Evolutionary conservation across 2,113 vertebrate genomes (phyloP).

Genomic region (Corythaixoides concolor): DNA sequence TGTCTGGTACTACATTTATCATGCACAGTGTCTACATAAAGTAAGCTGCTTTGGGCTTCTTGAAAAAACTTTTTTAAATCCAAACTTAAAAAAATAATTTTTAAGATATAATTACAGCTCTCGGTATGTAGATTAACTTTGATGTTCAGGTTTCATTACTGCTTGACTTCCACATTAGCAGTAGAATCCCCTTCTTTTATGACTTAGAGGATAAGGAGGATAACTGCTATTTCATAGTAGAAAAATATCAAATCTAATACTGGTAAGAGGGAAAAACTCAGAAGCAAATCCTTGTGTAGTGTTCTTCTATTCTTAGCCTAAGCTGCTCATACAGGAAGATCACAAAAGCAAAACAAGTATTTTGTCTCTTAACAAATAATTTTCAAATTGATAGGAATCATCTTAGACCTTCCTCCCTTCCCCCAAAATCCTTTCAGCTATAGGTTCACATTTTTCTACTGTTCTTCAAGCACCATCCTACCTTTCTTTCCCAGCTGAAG

Average conservation of each 20-base stretch:
- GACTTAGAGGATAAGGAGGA: background rate
- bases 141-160: conserved; percentile 56
- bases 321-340: background rate
- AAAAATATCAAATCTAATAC: background rate
- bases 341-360: background rate
- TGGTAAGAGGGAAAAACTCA: conserved; percentile 5
- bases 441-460: background rate
- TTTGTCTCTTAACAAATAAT: background rate
- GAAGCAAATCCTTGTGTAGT: background rate
- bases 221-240: background rate
- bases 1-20: conserved; percentile 46
- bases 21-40: conserved; percentile 26
- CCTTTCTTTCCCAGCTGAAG: background rate
- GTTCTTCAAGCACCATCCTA: fast-evolving
- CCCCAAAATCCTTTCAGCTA: background rate
- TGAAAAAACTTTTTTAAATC: background rate
- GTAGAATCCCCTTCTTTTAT: conserved; percentile 13
- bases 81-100: background rate
- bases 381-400: background rate
- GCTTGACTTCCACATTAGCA: conserved; percentile 10
- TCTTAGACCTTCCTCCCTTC: background rate
- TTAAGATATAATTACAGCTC: conserved; percentile 10
- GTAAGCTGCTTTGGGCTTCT: conserved; percentile 4
- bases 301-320: background rate
- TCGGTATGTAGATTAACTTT: conserved; percentile 48